Conservation (phyloP, 2,888 invertebrate species). For the Pherbina coryleti region DNA sequence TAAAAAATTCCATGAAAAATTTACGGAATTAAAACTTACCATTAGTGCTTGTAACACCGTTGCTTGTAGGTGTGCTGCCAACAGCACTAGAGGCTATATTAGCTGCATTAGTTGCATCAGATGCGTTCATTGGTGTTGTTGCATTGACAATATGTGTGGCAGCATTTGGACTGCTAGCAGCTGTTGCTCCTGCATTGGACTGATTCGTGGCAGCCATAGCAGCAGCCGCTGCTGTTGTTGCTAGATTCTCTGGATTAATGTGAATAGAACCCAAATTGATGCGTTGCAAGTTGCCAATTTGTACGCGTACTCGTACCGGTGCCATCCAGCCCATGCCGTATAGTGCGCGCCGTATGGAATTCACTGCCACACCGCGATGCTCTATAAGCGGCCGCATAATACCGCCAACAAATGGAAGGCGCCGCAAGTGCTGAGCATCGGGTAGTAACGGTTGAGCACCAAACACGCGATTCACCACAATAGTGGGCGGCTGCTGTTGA, state of each 20-base stretch:
- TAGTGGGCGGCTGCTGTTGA: slow-evolving; percentile 48
- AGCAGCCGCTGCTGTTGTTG: slow-evolving; percentile 41
- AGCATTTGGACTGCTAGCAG: not conserved
- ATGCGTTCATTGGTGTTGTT: slow-evolving; percentile 10
- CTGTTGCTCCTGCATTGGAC: slow-evolving; percentile 14
- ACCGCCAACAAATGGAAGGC: slow-evolving; percentile 50
- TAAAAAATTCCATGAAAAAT: slow-evolving; percentile 20
- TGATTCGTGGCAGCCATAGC: not conserved
- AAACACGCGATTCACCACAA: slow-evolving; percentile 54
- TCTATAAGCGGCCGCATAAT: slow-evolving; percentile 55
- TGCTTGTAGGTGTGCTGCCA: slow-evolving; percentile 21
- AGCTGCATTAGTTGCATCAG: not conserved
- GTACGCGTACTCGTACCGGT: slow-evolving; percentile 56
- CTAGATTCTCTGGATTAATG: slow-evolving; percentile 58
- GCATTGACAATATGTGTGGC: slow-evolving; percentile 43
- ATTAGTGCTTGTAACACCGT: no score
- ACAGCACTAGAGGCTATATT: not conserved
- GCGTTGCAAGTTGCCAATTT: slow-evolving; percentile 65
- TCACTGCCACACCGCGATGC: slow-evolving; percentile 55
- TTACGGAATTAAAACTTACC: not conserved
- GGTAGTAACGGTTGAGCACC: slow-evolving; percentile 39
- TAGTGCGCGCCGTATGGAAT: slow-evolving; percentile 58
- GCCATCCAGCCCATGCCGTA: slow-evolving; percentile 57
- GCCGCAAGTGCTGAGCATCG: slow-evolving; percentile 43
- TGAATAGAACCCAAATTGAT: slow-evolving; percentile 67